Conservation (phyloP, 2,888 invertebrate species). For the Creontiades dilutus region DNA sequence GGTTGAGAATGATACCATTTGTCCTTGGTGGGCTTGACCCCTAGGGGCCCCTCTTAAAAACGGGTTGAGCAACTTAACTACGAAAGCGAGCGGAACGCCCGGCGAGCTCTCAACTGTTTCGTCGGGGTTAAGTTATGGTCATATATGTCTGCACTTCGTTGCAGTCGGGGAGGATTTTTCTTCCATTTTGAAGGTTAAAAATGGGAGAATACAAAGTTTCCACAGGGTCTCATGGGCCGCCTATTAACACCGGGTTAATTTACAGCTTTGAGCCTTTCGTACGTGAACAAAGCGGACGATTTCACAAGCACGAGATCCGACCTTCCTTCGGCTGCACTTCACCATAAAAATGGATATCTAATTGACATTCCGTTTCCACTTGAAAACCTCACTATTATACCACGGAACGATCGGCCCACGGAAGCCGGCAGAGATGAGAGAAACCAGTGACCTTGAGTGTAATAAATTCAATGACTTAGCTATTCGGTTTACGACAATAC, state of each 20-base stretch:
- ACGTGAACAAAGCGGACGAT: not conserved
- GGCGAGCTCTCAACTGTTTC: conserved; percentile 1
- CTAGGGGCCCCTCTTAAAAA: conserved; percentile 32
- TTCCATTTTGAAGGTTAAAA: not conserved
- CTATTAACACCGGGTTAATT: not conserved
- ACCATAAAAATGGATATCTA: conserved; percentile 29
- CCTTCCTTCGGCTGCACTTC: not conserved
- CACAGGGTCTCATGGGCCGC: not conserved
- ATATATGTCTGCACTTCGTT: conserved; percentile 21
- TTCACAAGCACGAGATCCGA: not conserved
- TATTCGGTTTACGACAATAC: too few species aligned
- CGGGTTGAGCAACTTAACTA: conserved; percentile 37
- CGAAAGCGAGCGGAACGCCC: not conserved
- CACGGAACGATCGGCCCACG: conserved; percentile 8
- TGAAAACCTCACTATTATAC: not conserved
- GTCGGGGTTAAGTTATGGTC: conserved; percentile 34
- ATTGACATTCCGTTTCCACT: conserved; percentile 21
- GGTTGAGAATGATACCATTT: conserved; percentile 28
- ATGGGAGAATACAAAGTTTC: not conserved
- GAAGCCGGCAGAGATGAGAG: not conserved
- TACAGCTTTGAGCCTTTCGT: not conserved
- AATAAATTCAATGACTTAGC: too few species aligned
- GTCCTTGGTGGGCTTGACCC: conserved; percentile 29
- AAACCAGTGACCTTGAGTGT: too few species aligned
- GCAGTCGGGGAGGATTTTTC: not conserved